These are phyloP conservation scores for Heterodera filipjevi DNA, from an alignment of 2,888 invertebrate genomes.

Conservation along the genomic window DNA sequence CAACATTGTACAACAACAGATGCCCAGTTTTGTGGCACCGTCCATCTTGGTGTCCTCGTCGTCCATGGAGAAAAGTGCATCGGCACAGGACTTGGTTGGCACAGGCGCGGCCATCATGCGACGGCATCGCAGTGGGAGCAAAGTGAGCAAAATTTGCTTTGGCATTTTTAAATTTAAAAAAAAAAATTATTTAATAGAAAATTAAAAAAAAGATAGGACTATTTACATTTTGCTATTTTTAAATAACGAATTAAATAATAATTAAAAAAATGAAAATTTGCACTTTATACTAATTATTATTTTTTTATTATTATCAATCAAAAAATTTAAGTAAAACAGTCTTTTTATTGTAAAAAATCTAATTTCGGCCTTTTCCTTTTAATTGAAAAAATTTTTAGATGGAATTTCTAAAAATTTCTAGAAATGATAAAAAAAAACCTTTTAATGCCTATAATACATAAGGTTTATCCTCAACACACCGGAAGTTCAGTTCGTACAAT, in stretches of 20 bases:
- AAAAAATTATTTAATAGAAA: background rate
- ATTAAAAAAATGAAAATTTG: too few species aligned
- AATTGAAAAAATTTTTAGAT: background rate
- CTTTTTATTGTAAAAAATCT: too few species aligned
- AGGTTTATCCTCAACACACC: conserved; percentile 34
- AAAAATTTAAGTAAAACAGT: too few species aligned
- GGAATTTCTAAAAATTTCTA: background rate
- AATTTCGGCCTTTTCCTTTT: too few species aligned
- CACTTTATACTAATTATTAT: too few species aligned
- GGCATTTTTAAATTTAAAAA: background rate
- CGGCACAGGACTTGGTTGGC: conserved; percentile 48
- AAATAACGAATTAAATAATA: too few species aligned
- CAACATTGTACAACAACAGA: background rate
- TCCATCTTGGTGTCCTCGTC: conserved; percentile 34
- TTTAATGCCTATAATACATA: background rate
- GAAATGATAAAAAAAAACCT: conserved; percentile 16
- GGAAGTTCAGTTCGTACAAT: conserved; percentile 34
- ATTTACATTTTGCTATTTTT: too few species aligned
- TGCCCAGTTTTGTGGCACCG: conserved; percentile 4
- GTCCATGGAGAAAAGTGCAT: conserved; percentile 40
- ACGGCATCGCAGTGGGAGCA: conserved; percentile 36
- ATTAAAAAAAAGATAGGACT: too few species aligned
- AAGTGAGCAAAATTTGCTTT: conserved; percentile 9
- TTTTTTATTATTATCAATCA: too few species aligned
- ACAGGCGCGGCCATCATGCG: background rate